These are phyloP conservation scores for Heterodera filipjevi DNA, from an alignment of 2,888 invertebrate species.

Conservation along the genomic window DNA sequence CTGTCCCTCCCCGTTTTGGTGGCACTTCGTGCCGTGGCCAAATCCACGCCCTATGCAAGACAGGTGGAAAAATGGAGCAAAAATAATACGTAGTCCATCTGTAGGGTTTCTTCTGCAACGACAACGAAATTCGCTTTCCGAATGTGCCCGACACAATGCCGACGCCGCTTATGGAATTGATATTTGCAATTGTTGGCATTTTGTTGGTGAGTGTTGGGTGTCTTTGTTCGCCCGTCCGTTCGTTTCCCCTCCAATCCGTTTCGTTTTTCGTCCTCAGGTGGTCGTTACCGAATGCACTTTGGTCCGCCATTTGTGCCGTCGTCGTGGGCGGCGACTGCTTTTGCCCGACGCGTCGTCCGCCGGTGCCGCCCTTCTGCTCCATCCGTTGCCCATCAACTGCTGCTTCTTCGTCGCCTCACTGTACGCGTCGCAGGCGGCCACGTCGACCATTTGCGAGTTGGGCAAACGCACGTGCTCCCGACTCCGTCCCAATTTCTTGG, in stretches of 20 bases:
- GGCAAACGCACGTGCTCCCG: constrained; percentile 54
- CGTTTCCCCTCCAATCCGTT: neutral
- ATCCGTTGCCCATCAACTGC: constrained; percentile 46
- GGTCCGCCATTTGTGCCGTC: constrained; percentile 41
- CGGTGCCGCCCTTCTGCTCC: constrained; percentile 26
- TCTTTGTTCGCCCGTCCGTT: constrained; percentile 21
- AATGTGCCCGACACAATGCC: constrained; percentile 44
- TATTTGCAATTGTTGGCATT: constrained; percentile 42
- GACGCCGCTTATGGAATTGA: constrained; percentile 43
- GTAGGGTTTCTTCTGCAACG: constrained; percentile 59
- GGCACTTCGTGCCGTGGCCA: constrained; percentile 33
- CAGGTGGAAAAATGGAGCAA: constrained; percentile 36
- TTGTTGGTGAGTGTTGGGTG: constrained; percentile 47
- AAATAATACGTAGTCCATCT: constrained; percentile 12
- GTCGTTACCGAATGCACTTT: constrained; percentile 40
- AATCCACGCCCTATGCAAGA: constrained; percentile 40
- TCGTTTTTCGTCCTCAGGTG: constrained; percentile 27
- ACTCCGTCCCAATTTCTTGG: constrained; percentile 55
- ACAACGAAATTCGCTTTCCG: constrained; percentile 55
- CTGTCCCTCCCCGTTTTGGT: constrained; percentile 42
- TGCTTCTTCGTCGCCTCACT: constrained; percentile 44
- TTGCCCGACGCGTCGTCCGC: neutral
- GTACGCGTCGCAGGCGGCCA: constrained; percentile 46
- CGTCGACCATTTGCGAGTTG: constrained; percentile 44
- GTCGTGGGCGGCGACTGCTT: constrained; percentile 34